Evolutionary conservation across 1,140 invertebrate genomes (phyloP).

Genomic region (Drosophila burlai): DNA sequence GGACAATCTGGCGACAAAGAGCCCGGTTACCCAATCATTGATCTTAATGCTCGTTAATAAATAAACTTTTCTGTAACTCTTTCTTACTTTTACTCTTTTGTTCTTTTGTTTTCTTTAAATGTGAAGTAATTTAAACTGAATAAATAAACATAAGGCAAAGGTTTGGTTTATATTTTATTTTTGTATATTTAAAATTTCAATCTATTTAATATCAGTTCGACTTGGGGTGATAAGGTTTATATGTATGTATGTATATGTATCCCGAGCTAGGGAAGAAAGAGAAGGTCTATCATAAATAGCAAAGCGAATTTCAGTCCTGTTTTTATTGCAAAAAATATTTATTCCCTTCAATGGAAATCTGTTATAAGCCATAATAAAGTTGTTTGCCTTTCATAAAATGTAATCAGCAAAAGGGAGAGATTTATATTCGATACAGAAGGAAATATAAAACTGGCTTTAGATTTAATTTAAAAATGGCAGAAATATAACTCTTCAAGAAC

Average conservation of each 20-base stretch:
- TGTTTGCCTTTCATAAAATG: conserved; percentile 1
- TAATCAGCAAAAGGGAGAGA: neutral
- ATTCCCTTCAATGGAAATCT: neutral
- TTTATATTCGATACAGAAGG: neutral
- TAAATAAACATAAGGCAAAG: neutral
- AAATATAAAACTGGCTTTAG: neutral
- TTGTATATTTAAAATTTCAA: too few relatives aligned
- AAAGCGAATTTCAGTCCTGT: neutral
- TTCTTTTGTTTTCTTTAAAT: neutral
- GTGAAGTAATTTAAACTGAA: neutral
- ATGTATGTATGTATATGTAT: neutral
- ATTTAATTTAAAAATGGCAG: neutral
- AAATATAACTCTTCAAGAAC: neutral
- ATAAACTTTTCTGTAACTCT: neutral
- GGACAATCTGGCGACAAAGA: neutral
- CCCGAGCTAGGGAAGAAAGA: too few relatives aligned
- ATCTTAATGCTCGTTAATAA: neutral
- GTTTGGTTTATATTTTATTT: too few relatives aligned
- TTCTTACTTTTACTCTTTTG: neutral
- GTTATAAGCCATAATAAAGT: neutral
- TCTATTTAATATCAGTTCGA: neutral
- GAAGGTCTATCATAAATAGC: neutral
- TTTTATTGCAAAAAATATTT: conserved; percentile 2
- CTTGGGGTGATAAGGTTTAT: neutral
- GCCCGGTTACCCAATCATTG: neutral